Evolutionary conservation across 2,888 invertebrate genomes (phyloP).

Genomic region (Volucella inanis): DNA sequence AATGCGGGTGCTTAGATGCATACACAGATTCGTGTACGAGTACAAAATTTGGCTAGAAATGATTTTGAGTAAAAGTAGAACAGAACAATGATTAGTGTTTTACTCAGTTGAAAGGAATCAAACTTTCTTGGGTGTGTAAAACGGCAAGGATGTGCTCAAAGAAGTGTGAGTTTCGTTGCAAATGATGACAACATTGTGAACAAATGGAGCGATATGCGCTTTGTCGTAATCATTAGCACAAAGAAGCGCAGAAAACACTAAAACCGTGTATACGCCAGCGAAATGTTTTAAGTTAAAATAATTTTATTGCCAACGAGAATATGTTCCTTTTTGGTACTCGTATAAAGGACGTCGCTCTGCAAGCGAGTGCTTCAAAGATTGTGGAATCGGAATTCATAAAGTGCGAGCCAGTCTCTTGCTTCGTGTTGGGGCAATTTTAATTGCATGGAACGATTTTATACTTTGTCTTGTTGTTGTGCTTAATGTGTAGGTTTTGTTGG

Average conservation of each 20-base stretch:
- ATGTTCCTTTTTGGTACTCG: constrained; percentile 16
- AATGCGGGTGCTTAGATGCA: not conserved
- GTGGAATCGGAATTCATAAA: not conserved
- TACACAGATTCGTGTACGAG: constrained; percentile 54
- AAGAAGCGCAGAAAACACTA: constrained; percentile 43
- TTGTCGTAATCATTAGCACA: constrained; percentile 64
- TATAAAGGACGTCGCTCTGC: not conserved
- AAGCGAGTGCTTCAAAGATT: not conserved
- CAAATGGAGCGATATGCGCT: constrained; percentile 60
- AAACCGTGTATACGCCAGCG: constrained; percentile 48
- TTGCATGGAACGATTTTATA: constrained; percentile 53
- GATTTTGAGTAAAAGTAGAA: not conserved
- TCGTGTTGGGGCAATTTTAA: constrained; percentile 50
- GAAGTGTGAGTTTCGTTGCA: constrained; percentile 15
- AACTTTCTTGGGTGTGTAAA: constrained; percentile 14
- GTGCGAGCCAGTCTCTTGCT: not conserved
- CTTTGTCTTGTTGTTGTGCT: constrained; percentile 52
- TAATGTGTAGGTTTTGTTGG: constrained; percentile 5
- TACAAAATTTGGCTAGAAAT: too few relatives aligned
- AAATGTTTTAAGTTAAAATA: constrained; percentile 67
- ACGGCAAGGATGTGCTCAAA: constrained; percentile 1
- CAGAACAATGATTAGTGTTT: constrained; percentile 64
- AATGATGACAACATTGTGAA: constrained; percentile 66
- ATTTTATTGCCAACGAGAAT: constrained; percentile 64
- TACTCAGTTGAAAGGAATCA: constrained; percentile 44